phyloP scores from a whole-genome alignment of 2,888 invertebrate species.

The Synanthedon tipuliformis region DNA sequence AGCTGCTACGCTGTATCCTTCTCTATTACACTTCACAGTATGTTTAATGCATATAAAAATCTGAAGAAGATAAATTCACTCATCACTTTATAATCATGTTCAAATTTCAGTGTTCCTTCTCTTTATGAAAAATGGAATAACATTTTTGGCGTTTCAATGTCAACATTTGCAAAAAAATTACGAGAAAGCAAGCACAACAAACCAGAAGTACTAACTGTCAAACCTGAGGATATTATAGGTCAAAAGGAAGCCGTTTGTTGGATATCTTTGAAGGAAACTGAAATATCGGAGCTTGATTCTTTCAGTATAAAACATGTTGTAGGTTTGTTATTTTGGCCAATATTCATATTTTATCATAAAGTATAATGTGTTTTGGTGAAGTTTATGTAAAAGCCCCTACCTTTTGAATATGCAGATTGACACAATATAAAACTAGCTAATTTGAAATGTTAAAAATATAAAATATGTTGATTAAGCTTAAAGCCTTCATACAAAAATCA shows the following conservation, averaged over 20 bases:
- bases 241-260: conserved; percentile 74
- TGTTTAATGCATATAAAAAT: no score
- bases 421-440: no score
- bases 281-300: conserved; percentile 68
- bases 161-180: conserved; percentile 71
- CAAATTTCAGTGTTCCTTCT: conserved; percentile 68
- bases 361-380: no score
- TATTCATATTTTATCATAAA: no score
- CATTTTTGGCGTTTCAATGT: conserved; percentile 85
- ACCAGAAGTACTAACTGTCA: conserved; percentile 74
- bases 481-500: no score
- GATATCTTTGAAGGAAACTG: conserved; percentile 76
- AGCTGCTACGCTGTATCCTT: no score
- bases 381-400: no score
- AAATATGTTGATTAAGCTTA: no score
- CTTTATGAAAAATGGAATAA: conserved; percentile 81
- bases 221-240: conserved; percentile 71
- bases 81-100: neutral
- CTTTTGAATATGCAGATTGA: no score
- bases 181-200: conserved; percentile 72
- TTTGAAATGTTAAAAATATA: no score
- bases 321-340: conserved; percentile 21
- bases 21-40: no score
- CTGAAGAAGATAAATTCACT: no score
- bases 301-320: conserved; percentile 73